These are phyloP conservation scores for Gadus macrocephalus DNA, from an alignment of 2,113 vertebrate genomes.

Conservation along the genomic window DNA sequence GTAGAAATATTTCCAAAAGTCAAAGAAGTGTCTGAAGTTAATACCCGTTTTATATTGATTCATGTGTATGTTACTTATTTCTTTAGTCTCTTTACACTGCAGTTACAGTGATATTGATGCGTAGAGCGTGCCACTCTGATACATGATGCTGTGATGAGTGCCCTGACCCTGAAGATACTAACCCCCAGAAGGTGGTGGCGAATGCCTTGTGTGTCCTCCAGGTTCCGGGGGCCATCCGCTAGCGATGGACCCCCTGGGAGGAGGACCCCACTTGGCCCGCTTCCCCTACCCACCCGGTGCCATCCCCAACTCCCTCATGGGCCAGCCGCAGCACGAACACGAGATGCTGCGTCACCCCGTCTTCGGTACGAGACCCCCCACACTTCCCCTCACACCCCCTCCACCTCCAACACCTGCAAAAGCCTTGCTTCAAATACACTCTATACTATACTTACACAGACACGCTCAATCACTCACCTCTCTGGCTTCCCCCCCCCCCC, in stretches of 20 bases:
- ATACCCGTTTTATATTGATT: no score
- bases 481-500: neutral
- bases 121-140: neutral
- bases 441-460: neutral
- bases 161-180: conserved; percentile 61
- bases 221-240: conserved; percentile 92
- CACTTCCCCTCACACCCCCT: neutral
- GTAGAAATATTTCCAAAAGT: no score
- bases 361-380: conserved; percentile 80
- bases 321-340: conserved; percentile 92
- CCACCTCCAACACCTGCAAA: neutral
- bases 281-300: conserved; percentile 94
- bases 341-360: conserved; percentile 98
- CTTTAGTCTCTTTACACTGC: neutral
- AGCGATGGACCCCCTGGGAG: conserved; percentile 81
- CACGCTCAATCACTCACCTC: neutral
- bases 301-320: conserved; percentile 91
- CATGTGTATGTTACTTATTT: neutral
- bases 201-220: conserved; percentile 80
- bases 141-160: conserved; percentile 38
- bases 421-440: neutral
- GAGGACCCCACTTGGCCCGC: conserved; percentile 90
- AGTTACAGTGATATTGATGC: neutral
- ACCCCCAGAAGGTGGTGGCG: conserved; percentile 76
- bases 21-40: neutral